phyloP scores from a whole-genome alignment of 2,888 invertebrate genomes.

The Petrophora chlorosata region DNA sequence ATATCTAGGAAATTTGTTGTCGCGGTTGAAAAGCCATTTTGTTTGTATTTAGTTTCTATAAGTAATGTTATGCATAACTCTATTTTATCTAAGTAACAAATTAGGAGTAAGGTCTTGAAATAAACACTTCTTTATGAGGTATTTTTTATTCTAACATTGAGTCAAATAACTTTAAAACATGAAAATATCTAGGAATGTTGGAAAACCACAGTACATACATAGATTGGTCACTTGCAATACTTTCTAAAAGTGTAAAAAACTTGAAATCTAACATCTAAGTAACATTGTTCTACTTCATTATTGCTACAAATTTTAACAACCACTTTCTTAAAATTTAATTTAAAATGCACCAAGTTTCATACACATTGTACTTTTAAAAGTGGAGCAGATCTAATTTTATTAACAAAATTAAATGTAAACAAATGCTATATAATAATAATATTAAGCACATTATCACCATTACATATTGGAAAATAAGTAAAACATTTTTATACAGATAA shows the following conservation, averaged over 20 bases:
- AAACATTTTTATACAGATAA: too few species aligned
- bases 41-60: slow-evolving; percentile 11
- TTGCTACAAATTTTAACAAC: too few species aligned
- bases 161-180: slow-evolving; percentile 29
- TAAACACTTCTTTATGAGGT: slow-evolving; percentile 10
- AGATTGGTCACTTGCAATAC: background rate
- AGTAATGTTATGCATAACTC: background rate
- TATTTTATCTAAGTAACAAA: background rate
- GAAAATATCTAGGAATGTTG: slow-evolving; percentile 31
- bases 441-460: background rate
- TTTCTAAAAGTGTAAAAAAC: too few species aligned
- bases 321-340: too few species aligned
- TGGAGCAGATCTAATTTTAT: too few species aligned
- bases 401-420: too few species aligned
- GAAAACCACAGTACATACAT: slow-evolving; percentile 20
- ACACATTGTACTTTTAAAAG: too few species aligned
- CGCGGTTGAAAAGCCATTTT: background rate
- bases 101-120: slow-evolving; percentile 5
- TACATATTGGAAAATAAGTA: background rate
- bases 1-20: too few species aligned
- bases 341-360: too few species aligned
- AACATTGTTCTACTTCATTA: too few species aligned
- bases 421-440: too few species aligned
- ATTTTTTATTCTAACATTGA: slow-evolving; percentile 24
- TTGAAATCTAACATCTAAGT: too few species aligned